phyloP scores from a whole-genome alignment of 2,113 vertebrate genomes.

The Nematolebias whitei region DNA sequence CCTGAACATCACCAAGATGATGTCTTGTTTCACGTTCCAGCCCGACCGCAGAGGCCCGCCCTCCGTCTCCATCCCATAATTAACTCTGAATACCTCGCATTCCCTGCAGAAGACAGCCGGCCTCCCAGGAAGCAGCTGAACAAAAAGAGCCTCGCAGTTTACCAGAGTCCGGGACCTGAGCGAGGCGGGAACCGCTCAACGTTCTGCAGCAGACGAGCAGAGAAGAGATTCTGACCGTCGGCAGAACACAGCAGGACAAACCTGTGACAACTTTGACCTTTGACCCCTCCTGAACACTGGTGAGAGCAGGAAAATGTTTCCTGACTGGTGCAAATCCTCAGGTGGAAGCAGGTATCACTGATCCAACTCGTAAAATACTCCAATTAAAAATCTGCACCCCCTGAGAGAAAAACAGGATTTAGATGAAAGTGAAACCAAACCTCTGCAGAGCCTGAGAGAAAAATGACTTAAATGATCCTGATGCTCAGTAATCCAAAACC shows the following conservation, averaged over 20 bases:
- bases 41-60: constrained; percentile 6
- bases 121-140: not conserved
- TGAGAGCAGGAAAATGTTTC: too few relatives aligned
- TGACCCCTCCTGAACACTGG: not conserved
- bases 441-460: not conserved
- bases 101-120: constrained; percentile 13
- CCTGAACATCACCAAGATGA: not conserved
- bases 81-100: constrained; percentile 33
- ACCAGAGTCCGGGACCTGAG: not conserved
- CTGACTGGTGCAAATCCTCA: too few relatives aligned
- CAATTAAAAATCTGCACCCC: not conserved
- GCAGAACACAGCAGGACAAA: not conserved
- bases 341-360: too few relatives aligned
- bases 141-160: not conserved
- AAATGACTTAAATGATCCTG: not conserved
- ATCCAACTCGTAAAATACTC: too few relatives aligned
- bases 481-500: too few relatives aligned
- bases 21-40: not conserved
- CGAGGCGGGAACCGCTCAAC: not conserved
- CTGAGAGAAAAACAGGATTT: too few relatives aligned
- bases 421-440: too few relatives aligned
- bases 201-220: not conserved
- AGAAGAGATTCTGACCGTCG: too few relatives aligned
- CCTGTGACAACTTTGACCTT: not conserved
- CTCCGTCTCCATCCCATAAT: constrained; percentile 19